A percentile compares a stretch with the other conserved stretches of the same genome.
Conservation (phyloP, 2,113 vertebrate species). For the Gymnocephalus cernua region DNA sequence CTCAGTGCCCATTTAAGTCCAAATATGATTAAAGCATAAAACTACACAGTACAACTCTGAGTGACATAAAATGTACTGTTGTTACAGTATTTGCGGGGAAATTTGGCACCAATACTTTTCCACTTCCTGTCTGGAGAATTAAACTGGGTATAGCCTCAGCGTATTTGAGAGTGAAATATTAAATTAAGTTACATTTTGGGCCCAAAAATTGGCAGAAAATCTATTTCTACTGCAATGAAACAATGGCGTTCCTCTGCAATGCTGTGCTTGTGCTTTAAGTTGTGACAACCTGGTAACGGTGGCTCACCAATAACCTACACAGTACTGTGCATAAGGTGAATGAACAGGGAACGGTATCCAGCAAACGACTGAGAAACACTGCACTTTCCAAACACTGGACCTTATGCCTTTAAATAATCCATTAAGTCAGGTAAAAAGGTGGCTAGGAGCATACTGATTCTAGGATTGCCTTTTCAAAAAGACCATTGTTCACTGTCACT, state of each 20-base stretch:
- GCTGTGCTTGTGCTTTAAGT: not conserved
- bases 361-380: not conserved
- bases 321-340: not conserved
- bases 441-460: not conserved
- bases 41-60: not conserved
- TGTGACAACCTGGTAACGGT: not conserved
- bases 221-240: not conserved
- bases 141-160: not conserved
- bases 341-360: not conserved
- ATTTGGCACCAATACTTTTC: not conserved
- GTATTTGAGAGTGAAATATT: not conserved
- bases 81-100: not conserved
- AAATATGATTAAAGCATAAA: not conserved
- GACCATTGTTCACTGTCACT: conserved; percentile 45
- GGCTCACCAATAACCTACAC: not conserved
- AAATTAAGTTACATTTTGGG: not conserved
- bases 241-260: not conserved
- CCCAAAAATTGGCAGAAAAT: not conserved
- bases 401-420: not conserved
- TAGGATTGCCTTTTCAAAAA: conserved; percentile 26
- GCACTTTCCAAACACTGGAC: not conserved
- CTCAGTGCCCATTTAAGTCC: not conserved
- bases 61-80: not conserved
- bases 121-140: not conserved
- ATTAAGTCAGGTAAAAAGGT: conserved; percentile 2